A percentile compares a stretch with the other conserved stretches of the same genome.
Evolutionary conservation across 2,797 vertebrate genomes (phyloP).

Genomic region (Siniperca undulata): DNA sequence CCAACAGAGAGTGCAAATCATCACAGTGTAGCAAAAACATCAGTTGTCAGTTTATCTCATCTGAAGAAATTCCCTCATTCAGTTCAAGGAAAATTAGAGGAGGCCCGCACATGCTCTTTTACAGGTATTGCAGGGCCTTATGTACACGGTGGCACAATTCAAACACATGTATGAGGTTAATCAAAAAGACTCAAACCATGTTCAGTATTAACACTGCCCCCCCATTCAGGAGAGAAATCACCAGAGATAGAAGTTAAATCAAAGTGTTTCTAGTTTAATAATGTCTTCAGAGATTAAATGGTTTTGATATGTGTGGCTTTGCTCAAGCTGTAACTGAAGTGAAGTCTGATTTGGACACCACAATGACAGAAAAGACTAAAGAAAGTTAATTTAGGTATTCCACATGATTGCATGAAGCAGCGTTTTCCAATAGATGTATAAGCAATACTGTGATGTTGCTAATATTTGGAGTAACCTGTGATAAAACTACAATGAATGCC

Average conservation of each 20-base stretch:
- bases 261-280: constrained; percentile 43
- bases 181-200: constrained; percentile 11
- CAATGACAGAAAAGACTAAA: constrained; percentile 17
- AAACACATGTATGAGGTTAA: constrained; percentile 44
- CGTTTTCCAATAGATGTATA: constrained; percentile 32
- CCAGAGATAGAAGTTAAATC: constrained; percentile 12
- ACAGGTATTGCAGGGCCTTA: constrained; percentile 16
- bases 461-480: constrained; percentile 19
- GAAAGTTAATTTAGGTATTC: background rate
- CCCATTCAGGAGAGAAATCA: constrained; percentile 22
- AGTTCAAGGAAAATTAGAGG: constrained; percentile 23
- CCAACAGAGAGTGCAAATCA: constrained; percentile 80
- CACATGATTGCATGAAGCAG: constrained; percentile 26
- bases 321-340: constrained; percentile 13
- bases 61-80: constrained; percentile 50
- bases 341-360: constrained; percentile 24
- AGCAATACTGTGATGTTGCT: constrained; percentile 49
- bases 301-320: constrained; percentile 36
- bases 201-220: constrained; percentile 55
- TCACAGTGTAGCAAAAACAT: constrained; percentile 75
- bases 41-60: constrained; percentile 83
- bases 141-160: constrained; percentile 35
- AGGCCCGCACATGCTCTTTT: constrained; percentile 12
- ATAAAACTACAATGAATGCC: constrained; percentile 13
- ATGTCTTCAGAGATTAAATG: constrained; percentile 26